Percentiles rank a stretch among this genome's conserved stretches.
These are phyloP conservation scores for Heliothis subflexa DNA, from an alignment of 1,140 invertebrate species.

Conservation along the genomic window DNA sequence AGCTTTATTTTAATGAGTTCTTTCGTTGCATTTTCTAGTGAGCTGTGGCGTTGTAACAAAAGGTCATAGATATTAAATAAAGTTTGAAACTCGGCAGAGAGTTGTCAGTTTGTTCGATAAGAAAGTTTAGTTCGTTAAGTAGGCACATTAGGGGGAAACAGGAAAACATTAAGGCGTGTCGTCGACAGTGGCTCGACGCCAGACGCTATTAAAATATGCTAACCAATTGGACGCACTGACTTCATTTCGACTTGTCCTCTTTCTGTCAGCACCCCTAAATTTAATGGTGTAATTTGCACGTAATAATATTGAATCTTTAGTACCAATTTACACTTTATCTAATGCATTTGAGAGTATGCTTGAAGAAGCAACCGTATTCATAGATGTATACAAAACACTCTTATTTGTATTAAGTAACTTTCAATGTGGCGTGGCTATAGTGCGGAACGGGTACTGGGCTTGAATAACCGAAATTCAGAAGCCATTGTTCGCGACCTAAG, in stretches of 20 bases:
- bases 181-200: conserved; percentile 75
- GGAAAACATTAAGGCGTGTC: conserved; percentile 73
- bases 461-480: neutral
- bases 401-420: neutral
- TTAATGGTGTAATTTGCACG: conserved; percentile 67
- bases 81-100: conserved; percentile 64
- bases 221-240: conserved; percentile 73
- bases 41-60: conserved; percentile 34
- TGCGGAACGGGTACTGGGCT: neutral
- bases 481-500: conserved; percentile 6
- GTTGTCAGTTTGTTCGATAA: conserved; percentile 73
- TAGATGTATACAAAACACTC: neutral
- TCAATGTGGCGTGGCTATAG: neutral
- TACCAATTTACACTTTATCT: conserved; percentile 58
- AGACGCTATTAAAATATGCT: conserved; percentile 81
- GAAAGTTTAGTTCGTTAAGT: conserved; percentile 81
- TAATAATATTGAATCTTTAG: conserved; percentile 70
- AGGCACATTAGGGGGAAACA: conserved; percentile 79
- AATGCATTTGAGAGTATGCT: neutral
- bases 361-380: too few relatives aligned
- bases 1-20: conserved; percentile 21
- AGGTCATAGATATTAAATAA: conserved; percentile 62
- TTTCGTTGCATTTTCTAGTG: conserved; percentile 39
- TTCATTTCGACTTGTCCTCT: conserved; percentile 62
- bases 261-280: conserved; percentile 59